A percentile compares a stretch with the other conserved stretches of the same genome.
Conservation (phyloP, 2,888 invertebrate species). For the Euclidia mi region DNA sequence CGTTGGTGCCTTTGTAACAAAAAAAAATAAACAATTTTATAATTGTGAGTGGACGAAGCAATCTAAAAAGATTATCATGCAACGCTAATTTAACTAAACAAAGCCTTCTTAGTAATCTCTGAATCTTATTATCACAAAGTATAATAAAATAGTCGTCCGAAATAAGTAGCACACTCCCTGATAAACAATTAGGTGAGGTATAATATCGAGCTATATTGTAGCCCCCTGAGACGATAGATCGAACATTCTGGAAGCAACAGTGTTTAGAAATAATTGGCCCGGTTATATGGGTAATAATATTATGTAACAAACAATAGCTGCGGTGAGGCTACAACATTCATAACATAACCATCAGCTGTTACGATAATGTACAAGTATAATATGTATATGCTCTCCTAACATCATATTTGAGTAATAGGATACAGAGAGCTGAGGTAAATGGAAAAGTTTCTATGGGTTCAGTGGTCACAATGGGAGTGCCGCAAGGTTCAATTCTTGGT, state of each 20-base stretch:
- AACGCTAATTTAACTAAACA: background rate
- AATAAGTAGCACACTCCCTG: background rate
- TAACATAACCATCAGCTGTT: background rate
- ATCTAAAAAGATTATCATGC: no score
- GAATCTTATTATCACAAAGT: background rate
- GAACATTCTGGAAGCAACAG: background rate
- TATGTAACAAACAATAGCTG: background rate
- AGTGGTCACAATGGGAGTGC: no score
- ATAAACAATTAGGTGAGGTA: slow-evolving; percentile 1
- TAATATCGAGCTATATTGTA: background rate
- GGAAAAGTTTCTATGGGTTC: no score
- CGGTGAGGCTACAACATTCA: no score
- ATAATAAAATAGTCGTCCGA: slow-evolving; percentile 1
- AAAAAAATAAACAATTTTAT: no score
- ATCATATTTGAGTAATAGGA: no score
- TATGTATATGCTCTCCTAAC: no score
- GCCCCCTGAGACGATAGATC: background rate
- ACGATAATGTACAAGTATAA: background rate
- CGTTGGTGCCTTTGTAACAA: no score
- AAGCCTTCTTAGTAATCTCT: background rate
- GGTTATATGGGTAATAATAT: background rate
- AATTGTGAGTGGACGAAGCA: no score
- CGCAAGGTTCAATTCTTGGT: no score
- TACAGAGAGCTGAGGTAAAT: no score
- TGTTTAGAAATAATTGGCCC: slow-evolving; percentile 16